A percentile compares a stretch with the other conserved stretches of the same genome.
phyloP scores from a whole-genome alignment of 2,113 vertebrate species.

The Embiotoca jacksoni region DNA sequence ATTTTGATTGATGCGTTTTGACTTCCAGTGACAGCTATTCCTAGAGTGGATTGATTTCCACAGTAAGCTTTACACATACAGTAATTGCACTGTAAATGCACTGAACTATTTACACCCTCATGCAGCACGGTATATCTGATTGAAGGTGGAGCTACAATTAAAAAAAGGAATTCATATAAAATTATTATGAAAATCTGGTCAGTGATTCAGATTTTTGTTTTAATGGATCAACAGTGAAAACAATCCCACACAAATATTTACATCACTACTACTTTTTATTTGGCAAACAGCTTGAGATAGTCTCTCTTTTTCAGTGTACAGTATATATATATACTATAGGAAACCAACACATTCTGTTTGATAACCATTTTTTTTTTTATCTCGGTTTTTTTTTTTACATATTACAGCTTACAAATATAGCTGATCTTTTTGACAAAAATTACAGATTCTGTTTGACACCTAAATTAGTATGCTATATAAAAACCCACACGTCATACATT shows the following conservation, averaged over 20 bases:
- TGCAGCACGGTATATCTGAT: too few relatives aligned
- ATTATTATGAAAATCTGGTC: too few relatives aligned
- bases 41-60: too few relatives aligned
- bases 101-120: too few relatives aligned
- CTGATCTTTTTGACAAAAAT: slow-evolving; percentile 89
- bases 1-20: too few relatives aligned
- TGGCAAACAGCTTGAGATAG: slow-evolving; percentile 88
- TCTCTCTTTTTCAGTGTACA: slow-evolving; percentile 86
- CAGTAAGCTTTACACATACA: too few relatives aligned
- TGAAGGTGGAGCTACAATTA: too few relatives aligned
- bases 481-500: slow-evolving; percentile 88
- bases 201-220: too few relatives aligned
- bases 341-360: slow-evolving; percentile 84
- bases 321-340: slow-evolving; percentile 78
- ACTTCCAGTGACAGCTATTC: too few relatives aligned
- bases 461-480: slow-evolving; percentile 86
- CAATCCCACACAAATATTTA: slow-evolving; percentile 34
- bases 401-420: slow-evolving; percentile 89
- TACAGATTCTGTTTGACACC: slow-evolving; percentile 84
- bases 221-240: too few relatives aligned
- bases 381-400: slow-evolving; percentile 78
- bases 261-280: slow-evolving; percentile 85
- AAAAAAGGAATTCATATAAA: too few relatives aligned
- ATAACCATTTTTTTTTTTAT: slow-evolving; percentile 84
- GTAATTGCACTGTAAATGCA: too few relatives aligned